Base-by-base conservation (phyloP, 2,797 vertebrate species). In the Rhinatrema bivittatum region DNA sequence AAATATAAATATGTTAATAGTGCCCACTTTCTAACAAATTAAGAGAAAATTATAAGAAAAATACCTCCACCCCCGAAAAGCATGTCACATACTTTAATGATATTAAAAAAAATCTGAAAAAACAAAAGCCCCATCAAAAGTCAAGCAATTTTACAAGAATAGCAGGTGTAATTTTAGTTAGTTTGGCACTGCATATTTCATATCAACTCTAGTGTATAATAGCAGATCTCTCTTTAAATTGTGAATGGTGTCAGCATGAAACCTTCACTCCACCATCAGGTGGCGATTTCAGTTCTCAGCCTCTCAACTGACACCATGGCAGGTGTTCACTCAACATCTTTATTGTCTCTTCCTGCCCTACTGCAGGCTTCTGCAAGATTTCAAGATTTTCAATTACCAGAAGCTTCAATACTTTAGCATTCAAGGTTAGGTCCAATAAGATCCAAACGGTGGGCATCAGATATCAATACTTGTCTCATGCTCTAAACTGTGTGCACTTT, bases 291-390 rank as follows among this genome's bases (percentile, higher is more conserved):
- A 52, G 37, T 70, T 69, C 65, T 55, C 39, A 50, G 55, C 32
- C 60, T 52, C 53, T 70, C 69, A 63, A 76, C 76, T 76, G 72
- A 78, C 65, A 71, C 68, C 67, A 55, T 72, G 65, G 72, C 72
- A 78, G 75, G 75, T 78, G 75, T 69, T 74, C 67, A 52, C 56
- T 52, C 65, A 56, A 63, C 60, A 64, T 68, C 62, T 64, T 62
- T 61, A 67, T 60, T 54, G 47, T 51, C 56, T 64, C 62, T 57
- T 63, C 68, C 44, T 50, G 47, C 68, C 65, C 41, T 53, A 56
- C 52, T 34, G 35, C 36, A 25, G 44, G 36, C 36, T 36, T 39
- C 30, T 22, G 38, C 37, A 39, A 35, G 60, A 50, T 59, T 50
- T 41, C 46, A 45, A 41, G 41, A 46, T 53, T 46, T 48, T 42